phyloP scores from a whole-genome alignment of 2,113 vertebrate genomes.

The Coturnix japonica region DNA sequence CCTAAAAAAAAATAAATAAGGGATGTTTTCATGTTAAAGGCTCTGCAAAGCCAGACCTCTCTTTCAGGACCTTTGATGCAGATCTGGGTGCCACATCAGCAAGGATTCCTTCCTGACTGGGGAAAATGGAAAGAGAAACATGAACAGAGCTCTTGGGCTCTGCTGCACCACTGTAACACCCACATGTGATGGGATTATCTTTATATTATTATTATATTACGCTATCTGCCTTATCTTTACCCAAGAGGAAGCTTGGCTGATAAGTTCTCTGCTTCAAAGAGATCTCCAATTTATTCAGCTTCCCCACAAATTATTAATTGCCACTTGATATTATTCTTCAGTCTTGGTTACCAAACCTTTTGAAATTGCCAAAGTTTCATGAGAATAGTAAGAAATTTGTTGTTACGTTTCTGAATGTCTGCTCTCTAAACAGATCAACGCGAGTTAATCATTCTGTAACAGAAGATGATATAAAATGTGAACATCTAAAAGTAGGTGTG shows the following conservation, averaged over 20 bases:
- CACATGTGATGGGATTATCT: rapidly evolving
- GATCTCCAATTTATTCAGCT: not conserved
- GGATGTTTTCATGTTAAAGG: not conserved
- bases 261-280: not conserved
- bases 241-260: not conserved
- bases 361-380: not conserved
- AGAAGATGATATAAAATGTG: not conserved
- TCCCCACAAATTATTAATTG: not conserved
- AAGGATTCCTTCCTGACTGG: not conserved
- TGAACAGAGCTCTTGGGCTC: rapidly evolving
- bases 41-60: not conserved
- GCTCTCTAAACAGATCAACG: not conserved
- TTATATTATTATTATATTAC: too few species aligned
- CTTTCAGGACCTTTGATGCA: rapidly evolving
- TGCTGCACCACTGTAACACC: not conserved
- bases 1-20: too few species aligned
- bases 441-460: not conserved
- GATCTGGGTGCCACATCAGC: not conserved
- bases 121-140: not conserved
- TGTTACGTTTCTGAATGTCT: not conserved
- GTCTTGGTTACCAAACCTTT: not conserved
- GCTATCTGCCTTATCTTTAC: not conserved
- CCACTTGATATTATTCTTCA: not conserved
- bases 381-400: not conserved
- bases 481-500: not conserved